Evolutionary conservation across 2,888 invertebrate genomes (phyloP), one percentile per base, ranked within the genome.

Genomic region (Gymnosoma rotundatum): DNA sequence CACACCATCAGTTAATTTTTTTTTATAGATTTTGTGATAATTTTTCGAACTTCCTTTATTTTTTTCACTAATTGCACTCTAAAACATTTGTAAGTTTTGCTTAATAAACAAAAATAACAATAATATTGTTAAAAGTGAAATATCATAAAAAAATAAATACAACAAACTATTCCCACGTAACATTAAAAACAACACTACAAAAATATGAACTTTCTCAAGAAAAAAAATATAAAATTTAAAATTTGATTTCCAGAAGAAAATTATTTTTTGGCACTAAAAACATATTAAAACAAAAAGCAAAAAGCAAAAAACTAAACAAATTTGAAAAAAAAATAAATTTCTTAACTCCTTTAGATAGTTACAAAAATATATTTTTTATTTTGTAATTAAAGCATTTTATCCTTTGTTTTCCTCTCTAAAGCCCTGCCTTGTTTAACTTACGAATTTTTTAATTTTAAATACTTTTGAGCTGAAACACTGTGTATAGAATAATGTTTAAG

Each of bases 401-500:
- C 42, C 42, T 42, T 56, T 38, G 14, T 25, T 25, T 25, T 25
- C 63, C 63, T 18, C 12, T 66, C n/a, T 56, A 18, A 66, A 50
- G 25, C 72, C 50, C 64, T 72, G 78, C 64, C 78, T 66, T 45
- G 70, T 66, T 63, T 76, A 50, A 79, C 58, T 64, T 72, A 70
- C 38, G 58, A 79, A 50, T 72, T 78, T n/a, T 70, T 79, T 66
- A 66, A 16, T 60, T 60, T 67, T 52, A 66, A 72, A 56, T 32
- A 20, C 36, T 78, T 74, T 75, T 79, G 58, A 79, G 79, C 70
- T 75, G 70, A 69, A 78, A 74, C 58, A 83, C 83, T 79, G 79
- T 83, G 83, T 83, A 83, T 64, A 83, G 69, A 70, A 66, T 66
- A 73, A 83, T 79, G 69, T 72, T 75, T 79, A 79, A 83, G 79